Evolutionary conservation across 2,888 invertebrate species (phyloP), one percentile per base, ranked within the genome.

Genomic region (Mimas tiliae): DNA sequence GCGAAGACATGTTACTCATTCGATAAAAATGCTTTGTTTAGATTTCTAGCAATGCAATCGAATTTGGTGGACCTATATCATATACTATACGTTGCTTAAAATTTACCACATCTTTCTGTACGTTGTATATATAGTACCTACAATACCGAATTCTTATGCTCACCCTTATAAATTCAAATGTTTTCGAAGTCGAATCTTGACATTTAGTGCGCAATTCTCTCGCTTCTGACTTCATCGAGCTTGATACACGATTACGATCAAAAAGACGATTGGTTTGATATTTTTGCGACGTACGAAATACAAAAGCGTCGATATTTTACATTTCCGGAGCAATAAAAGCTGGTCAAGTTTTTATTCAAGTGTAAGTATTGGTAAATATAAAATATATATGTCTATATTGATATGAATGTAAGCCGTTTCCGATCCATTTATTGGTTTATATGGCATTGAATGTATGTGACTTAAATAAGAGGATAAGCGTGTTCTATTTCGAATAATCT

Each of bases 181-280:
- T 9, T 21, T 52, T 27, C 12, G 58, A 51, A 64, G 38, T 47
- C 45, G 38, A 62, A 64, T 33, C 19, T 62, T 51, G 62, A 64
- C 64, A 62, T 67, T 65, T 67, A 66, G 33, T 62, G 12, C n/a
- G 47, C 19, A 48, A 48, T 45, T 67, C 64, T 45, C 64, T 64
- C 50, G 51, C 62, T 65, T 65, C 62, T 65, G 67, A 65, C 64
- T 67, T 67, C 62, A 67, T 67, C 62, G 62, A 52, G 19, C 33
- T 62, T 64, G 62, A 64, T 62, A 65, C 52, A 67, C 64, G 62
- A 67, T 64, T 64, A 62, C 47, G 45, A 52, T 64, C 64, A 50
- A 34, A 53, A 19, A 47, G 16, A 45, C 47, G 52, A 47, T 58
- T 21, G n/a, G 12, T 34, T 51, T 34, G 42, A 19, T 64, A 50